Evolutionary conservation across 1,140 invertebrate genomes (phyloP), one percentile per base, ranked within the genome.

Genomic region (Ephestia elutella): DNA sequence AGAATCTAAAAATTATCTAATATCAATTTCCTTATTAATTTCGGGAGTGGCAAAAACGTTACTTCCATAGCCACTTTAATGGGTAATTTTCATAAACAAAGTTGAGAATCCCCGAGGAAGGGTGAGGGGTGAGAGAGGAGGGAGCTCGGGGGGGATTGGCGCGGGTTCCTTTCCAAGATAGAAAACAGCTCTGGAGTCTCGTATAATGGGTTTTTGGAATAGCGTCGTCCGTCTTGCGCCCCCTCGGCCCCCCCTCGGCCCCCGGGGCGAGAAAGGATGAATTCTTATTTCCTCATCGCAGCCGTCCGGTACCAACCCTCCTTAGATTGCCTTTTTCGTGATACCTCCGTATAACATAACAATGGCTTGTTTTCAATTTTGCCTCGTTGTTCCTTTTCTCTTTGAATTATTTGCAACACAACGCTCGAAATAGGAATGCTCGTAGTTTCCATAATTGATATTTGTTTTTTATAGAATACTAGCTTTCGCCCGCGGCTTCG

Each of bases 141-240:
- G 49, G n/a, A n/a, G n/a, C n/a, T n/a, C 51, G 68, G 21, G 21
- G 21, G 21, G 21, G 70, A 63, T 62, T 64, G 67, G 71, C 68
- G 73, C 63, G 75, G 78, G 82, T 75, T 80, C 80, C 75, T 79
- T 81, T 75, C 80, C 75, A 78, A 89, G 88, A 89, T 89, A 89
- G 88, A 89, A 89, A 89, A 89, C 85, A 87, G 87, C 88, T 86
- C 86, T 78, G 69, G 79, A 72, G 80, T n/a, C 76, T 86, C 79
- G 88, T 87, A 89, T 89, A 89, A 89, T 89, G 88, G 88, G 78
- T 87, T 84, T 86, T 83, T 83, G 83, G 85, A 89, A 89, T 88
- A 82, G 88, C 88, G 81, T 89, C 88, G 87, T 89, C 87, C 86
- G 84, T 89, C 88, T 89, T 86, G 69, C 76, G 75, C 73, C 85